Evolutionary conservation across 2,113 vertebrate genomes (phyloP).

Genomic region (Odontesthes bonariensis): DNA sequence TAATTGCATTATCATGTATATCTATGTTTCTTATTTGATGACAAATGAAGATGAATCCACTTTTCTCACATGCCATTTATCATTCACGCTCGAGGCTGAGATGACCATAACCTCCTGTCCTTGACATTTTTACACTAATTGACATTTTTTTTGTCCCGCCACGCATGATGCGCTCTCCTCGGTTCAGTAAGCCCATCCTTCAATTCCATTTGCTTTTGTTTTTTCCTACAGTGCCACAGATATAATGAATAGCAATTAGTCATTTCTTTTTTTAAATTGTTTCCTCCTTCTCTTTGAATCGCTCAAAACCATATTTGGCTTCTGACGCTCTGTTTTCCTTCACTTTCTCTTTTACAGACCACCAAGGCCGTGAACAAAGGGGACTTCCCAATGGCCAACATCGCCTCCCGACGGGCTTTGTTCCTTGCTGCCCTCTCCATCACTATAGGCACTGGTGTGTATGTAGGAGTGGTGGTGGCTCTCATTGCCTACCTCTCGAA

Average conservation of each 20-base stretch:
- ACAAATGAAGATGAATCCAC: conserved; percentile 33
- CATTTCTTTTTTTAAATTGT: conserved; percentile 8
- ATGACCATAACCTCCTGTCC: conserved; percentile 16
- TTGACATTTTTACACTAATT: conserved; percentile 67
- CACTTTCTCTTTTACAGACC: conserved; percentile 83
- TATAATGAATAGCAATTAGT: conserved; percentile 14
- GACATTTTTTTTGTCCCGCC: conserved; percentile 39
- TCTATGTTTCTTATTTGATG: not conserved
- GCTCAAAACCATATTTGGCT: conserved; percentile 21
- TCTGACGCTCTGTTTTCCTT: conserved; percentile 39
- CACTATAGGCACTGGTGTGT: conserved; percentile 94
- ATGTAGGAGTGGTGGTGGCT: conserved; percentile 94
- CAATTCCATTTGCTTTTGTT: conserved; percentile 1
- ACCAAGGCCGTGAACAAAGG: conserved; percentile 98
- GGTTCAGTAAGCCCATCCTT: conserved; percentile 10
- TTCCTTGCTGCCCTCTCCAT: conserved; percentile 96
- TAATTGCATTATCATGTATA: not conserved
- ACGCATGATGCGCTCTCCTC: conserved; percentile 36
- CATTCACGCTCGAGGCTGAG: conserved; percentile 15
- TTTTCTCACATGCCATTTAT: conserved; percentile 11
- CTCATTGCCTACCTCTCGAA: conserved; percentile 97
- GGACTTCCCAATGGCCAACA: conserved; percentile 94
- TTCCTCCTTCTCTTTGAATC: conserved; percentile 26
- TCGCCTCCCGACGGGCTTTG: conserved; percentile 92
- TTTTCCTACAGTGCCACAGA: conserved; percentile 3